Percentiles rank a stretch among this genome's conserved stretches.
Evolutionary conservation across 1,140 invertebrate genomes (phyloP).

Genomic region (Pissodes strobi): DNA sequence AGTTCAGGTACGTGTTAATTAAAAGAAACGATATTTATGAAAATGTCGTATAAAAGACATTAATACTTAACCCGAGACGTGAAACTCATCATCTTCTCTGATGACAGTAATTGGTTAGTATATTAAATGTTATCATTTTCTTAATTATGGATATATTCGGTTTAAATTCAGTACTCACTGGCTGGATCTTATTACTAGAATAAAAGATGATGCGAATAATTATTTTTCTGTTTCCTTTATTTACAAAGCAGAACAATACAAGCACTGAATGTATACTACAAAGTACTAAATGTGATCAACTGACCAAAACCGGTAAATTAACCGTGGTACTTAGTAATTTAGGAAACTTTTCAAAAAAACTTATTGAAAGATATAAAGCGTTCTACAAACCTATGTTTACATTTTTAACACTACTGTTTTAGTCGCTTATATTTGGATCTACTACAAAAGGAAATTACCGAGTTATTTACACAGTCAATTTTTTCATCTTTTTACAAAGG

Average conservation of each 20-base stretch:
- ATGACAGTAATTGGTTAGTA: too few species aligned
- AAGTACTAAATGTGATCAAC: slow-evolving; percentile 30
- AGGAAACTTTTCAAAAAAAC: not conserved
- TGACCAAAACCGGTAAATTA: slow-evolving; percentile 28
- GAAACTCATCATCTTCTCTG: too few species aligned
- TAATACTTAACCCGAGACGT: too few species aligned
- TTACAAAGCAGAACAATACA: slow-evolving; percentile 44
- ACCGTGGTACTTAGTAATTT: slow-evolving; percentile 19
- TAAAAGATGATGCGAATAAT: too few species aligned
- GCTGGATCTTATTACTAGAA: too few species aligned
- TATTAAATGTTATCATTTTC: too few species aligned
- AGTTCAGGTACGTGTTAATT: too few species aligned
- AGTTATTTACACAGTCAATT: slow-evolving; percentile 33
- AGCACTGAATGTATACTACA: slow-evolving; percentile 38
- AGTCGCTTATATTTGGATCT: slow-evolving; percentile 9
- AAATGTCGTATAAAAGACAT: too few species aligned
- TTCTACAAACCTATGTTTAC: slow-evolving; percentile 23
- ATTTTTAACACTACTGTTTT: not conserved
- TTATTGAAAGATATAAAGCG: slow-evolving; percentile 10
- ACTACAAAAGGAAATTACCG: slow-evolving; percentile 26
- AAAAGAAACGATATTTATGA: too few species aligned
- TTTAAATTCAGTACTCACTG: too few species aligned
- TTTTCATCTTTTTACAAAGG: slow-evolving; percentile 18
- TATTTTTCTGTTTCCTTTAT: slow-evolving; percentile 32
- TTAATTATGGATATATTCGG: too few species aligned